Base-by-base conservation (phyloP, 2,113 vertebrate species). In the Gasterosteus nipponicus region DNA sequence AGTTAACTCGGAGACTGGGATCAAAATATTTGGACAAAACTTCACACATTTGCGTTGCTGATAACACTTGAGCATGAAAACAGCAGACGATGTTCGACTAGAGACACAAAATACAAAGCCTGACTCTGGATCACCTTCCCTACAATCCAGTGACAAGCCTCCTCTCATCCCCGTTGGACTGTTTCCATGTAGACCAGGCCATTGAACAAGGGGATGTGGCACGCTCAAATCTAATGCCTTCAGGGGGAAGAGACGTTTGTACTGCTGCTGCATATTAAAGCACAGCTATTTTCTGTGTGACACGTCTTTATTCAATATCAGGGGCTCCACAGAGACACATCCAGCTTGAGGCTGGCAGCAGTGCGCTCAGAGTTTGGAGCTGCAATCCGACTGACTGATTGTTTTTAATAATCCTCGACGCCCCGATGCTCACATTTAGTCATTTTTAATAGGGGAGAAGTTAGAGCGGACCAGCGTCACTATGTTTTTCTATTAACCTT, bases 381-480 rank as follows among this genome's bases (percentile, higher is more conserved):
- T 85, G 68, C 69, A 75, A 77, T 87, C 82, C 84, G 83, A 89
- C 83, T 87, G 89, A 90, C 75, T 87, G 87, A 91, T 90, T 5
- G 87, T 89, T 89, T 90, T 86, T 87, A 89, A 92, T 92, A 88
- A 89, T 41, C 35, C 67, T 66, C 66, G 73, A 60, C n/a, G n/a
- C 54, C 67, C 31, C 78, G 4, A 10, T 51, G 22, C 31, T 81
- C 58, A 63, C 84, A 79, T 87, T 77, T 82, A 77, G 79, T 89
- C 82, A 81, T 84, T 77, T 89, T 83, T 84, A 84, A 89, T 75
- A 33, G 58, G 73, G 74, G 80, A 79, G 67, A 75, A 15, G 35
- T 82, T 73, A 33, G 22, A 76, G 65, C 68, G 73, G 71, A 84
- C 29, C 53, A 38, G 46, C 16, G 63, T 63, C 62, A 10, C 58